Evolutionary conservation across 2,888 invertebrate species (phyloP), one percentile per base, ranked within the genome.

Genomic region (Folsomia candida): DNA sequence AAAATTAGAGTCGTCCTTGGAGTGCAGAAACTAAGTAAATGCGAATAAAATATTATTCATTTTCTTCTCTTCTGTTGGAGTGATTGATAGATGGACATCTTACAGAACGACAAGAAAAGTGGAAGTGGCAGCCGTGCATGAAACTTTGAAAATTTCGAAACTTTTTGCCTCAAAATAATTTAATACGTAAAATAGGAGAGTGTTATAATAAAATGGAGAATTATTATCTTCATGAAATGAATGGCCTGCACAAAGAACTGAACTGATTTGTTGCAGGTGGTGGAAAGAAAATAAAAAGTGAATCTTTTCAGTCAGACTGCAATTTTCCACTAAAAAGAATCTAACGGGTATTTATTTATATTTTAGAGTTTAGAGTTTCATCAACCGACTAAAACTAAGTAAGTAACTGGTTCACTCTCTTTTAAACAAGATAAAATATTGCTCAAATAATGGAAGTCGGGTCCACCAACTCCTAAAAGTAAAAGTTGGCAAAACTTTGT

Each of bases 51-150:
- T 28, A 20, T 51, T 20, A 20, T 24, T n/a, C n/a, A n/a, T n/a
- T n/a, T n/a, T n/a, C n/a, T n/a, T n/a, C n/a, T n/a, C n/a, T n/a
- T n/a, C n/a, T n/a, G n/a, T n/a, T n/a, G n/a, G n/a, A n/a, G 18
- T 54, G 54, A 54, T 54, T 54, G 54, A 47, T 47, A 11, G 47
- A 54, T 54, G 54, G 54, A 54, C 54, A 54, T 6, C 18, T 47
- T 9, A 20, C 20, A 18, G 22, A 9, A 4, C 37, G 37, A 14
- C 14, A 37, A 20, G 18, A 14, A 47, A 54, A 54, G 54, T 54
- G 54, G 54, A 54, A 54, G 54, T 54, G 54, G 54, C 54, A 54
- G 54, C 54, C 54, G 54, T 54, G 54, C 54, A 54, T 54, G 54
- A 54, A 54, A 54, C 18, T 54, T 37, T 37, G n/a, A 54, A n/a